Conservation (phyloP, 2,797 vertebrate species). For the Liasis olivaceus region DNA sequence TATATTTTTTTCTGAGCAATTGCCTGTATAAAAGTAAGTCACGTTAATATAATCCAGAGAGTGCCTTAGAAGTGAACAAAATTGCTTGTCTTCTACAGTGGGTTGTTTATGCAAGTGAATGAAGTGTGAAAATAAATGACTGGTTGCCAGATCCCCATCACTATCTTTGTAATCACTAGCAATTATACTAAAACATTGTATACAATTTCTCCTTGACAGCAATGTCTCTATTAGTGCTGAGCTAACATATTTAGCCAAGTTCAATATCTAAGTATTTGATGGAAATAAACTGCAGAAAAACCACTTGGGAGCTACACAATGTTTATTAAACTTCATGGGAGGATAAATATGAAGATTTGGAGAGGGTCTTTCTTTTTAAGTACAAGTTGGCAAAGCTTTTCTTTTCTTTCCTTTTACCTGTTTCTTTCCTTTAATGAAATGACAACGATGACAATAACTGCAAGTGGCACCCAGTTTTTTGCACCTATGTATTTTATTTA, state of each 20-base stretch:
- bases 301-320: no score
- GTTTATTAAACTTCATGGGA: no score
- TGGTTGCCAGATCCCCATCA: constrained; percentile 32
- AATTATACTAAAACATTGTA: constrained; percentile 41
- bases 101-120: constrained; percentile 47
- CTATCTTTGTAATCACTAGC: constrained; percentile 30
- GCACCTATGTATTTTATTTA: no score
- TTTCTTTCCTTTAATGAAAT: no score
- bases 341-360: no score
- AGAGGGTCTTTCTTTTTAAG: no score
- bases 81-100: constrained; percentile 28
- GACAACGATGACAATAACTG: no score
- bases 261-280: no score
- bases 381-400: no score
- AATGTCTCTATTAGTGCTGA: background rate
- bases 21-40: constrained; percentile 28
- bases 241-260: background rate
- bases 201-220: background rate
- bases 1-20: constrained; percentile 14
- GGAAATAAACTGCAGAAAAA: no score
- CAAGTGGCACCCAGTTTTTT: no score
- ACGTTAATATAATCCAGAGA: constrained; percentile 35
- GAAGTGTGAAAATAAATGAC: constrained; percentile 43
- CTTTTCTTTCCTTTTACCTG: no score
- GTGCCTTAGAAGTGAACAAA: constrained; percentile 25